Base-by-base conservation (phyloP, 2,888 invertebrate species). In the Pristionchus fissidentatus region DNA sequence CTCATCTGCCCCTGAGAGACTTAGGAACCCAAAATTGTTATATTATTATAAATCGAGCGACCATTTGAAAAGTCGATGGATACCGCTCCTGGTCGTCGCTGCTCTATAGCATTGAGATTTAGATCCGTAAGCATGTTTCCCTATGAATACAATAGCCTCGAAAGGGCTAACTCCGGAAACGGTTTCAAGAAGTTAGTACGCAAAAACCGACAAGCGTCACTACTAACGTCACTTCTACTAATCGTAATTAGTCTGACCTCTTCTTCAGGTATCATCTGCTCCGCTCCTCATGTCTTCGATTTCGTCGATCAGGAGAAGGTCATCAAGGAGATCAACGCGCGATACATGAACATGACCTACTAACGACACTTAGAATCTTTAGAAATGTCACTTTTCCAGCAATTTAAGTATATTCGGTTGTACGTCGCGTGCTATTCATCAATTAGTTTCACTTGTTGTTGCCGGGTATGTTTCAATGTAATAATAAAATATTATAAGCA, bases 211-310 rank as follows among this genome's bases (percentile, higher is more conserved):
- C n/a, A n/a, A n/a, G 49, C 22, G 10, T 26, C 10, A 66, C 32
- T 3, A 2, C 19, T 66, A 49, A 15, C 49, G 32, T 38, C 32
- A 22, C 29, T 32, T 8, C 3, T 22, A 22, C 3, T 41, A 41
- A 73, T 73, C 49, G 55, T n/a, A 5, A 46, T 29, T 46, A 46
- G 22, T 3, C 13, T 35, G 46, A 46, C 8, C 5, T 15, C 26
- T 13, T 43, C 1, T 80, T 32, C 83, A 83, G 83, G 93, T 82
- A 93, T 93, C 79, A 91, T 93, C 81, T 89, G 93, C 79, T 92
- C 93, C 84, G 93, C 94, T 0, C 94, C 93, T 3, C 92, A 93
- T 88, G 93, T 93, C 38, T 93, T 93, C 84, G 93, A 93, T 84
- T 93, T 90, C 84, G 91, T 93, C 35, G 93, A 93, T 84, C 92